Base-by-base conservation (phyloP, 2,113 vertebrate species). In the Laterallus jamaicensis region DNA sequence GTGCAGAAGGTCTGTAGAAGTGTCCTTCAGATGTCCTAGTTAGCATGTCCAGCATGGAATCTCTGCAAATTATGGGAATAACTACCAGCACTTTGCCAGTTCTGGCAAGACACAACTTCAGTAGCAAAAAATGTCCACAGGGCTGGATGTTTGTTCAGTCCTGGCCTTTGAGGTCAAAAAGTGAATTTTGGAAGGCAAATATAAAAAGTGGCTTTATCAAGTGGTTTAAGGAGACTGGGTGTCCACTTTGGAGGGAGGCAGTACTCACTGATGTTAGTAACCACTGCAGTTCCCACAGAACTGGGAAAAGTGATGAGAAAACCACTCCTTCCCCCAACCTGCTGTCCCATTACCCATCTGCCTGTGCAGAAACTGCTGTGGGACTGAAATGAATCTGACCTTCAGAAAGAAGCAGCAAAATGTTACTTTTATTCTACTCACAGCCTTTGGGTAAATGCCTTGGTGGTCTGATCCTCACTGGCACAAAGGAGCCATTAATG, bases 401-500 rank as follows among this genome's bases (percentile, higher is more conserved):
- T 94, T 93, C 91, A 85, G 49, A 90, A 42, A 89, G 60, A 66
- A 85, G n/a, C 6, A 77, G 50, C 7, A 95, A 90, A 93, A 66
- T 12, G 37, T 88, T 89, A 40, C 92, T 73, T 94, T 88, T 58
- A 63, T 96, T 95, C 93, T 64, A 21, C 39, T 42, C n/a, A 39
- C 76, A 90, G 86, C 92, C 92, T 83, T 79, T 83, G 93, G 69
- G 69, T 81, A 91, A 95, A 67, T 66, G 66, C 83, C 67, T 97
- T 90, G 77, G 91, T 94, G 92, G 95, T 89, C 93, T 85, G 76
- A 71, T 69, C 20, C 42, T 9, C 10, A 2, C 44, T 93, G 85
- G 86, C 82, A 90, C 93, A 95, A 91, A 95, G 74, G 74, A 92
- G 56, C 73, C 82, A 67, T 96, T 96, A 95, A 87, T 44, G 35